These are phyloP conservation scores for Tiliacea aurago DNA, from an alignment of 2,888 invertebrate species.

Conservation along the genomic window DNA sequence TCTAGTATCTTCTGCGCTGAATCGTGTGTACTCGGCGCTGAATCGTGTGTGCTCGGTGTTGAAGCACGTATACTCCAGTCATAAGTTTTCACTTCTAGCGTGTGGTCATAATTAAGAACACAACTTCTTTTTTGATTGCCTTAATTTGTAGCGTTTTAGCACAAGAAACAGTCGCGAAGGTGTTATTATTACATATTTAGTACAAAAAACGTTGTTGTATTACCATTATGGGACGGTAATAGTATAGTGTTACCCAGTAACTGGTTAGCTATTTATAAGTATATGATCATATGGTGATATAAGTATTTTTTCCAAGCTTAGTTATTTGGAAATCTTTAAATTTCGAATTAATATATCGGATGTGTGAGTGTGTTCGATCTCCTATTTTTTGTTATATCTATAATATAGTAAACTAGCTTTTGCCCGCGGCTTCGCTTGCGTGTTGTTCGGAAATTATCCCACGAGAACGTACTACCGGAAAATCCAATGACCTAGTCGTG, in stretches of 20 bases:
- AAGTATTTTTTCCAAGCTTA: neutral
- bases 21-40: no score
- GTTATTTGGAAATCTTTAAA: neutral
- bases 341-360: neutral
- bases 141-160: neutral
- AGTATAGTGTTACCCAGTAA: neutral
- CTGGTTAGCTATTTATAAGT: neutral
- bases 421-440: neutral
- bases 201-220: neutral
- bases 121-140: neutral
- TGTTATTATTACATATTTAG: neutral
- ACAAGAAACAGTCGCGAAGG: neutral
- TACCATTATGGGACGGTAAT: neutral
- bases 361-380: neutral
- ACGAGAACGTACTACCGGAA: neutral
- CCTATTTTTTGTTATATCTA: neutral
- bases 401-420: neutral
- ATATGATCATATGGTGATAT: neutral
- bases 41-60: no score
- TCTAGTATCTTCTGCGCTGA: no score
- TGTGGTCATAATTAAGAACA: no score
- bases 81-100: no score
- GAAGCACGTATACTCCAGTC: no score
- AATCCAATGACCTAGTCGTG: neutral
- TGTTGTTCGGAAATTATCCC: neutral